Base-by-base conservation (phyloP, 2,888 invertebrate genomes). In the Chrysodeixis includens region DNA sequence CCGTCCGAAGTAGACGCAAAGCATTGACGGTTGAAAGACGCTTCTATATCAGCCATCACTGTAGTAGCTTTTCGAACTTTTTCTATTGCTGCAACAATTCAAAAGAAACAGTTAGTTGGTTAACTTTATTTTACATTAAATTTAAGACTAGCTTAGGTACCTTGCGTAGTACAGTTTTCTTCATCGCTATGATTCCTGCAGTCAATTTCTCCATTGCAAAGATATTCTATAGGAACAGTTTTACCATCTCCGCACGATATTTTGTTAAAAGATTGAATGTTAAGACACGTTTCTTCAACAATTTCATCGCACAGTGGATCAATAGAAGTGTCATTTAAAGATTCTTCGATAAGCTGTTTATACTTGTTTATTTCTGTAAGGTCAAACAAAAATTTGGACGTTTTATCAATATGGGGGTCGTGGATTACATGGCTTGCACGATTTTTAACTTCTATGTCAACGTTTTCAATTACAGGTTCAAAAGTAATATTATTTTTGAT, bases 171-270 rank as follows among this genome's bases (percentile, higher is more conserved):
- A 77, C 92, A 93, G 65, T 89, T 76, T 30, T 66, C 74, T 86
- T 94, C 94, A 71, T 94, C 93, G 2, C 89, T 84, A 69, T 73
- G 78, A 69, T 90, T 88, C 1, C 71, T 52, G 56, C 94, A 94
- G 56, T 93, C 90, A 30, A 65, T 49, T 1, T 76, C 69, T 35
- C 89, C 90, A 72, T 94, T 84, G 68, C 93, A 94, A 26, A 94
- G 74, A 64, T 88, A 85, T 58, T 83, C 79, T 53, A 92, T 69
- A 8, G 83, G 65, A 44, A 92, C 69, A 35, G 60, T 77, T 55
- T 83, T 80, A 35, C 83, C 86, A 57, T 82, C 78, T 10, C 66
- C 67, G 77, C 93, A 94, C 35, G 74, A 68, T 44, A 91, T 78
- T 67, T 76, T 80, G 73, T 86, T 85, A 56, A 93, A 76, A n/a